Evolutionary conservation across 2,113 vertebrate species (phyloP).

Genomic region (Dicrurus megarhynchus): DNA sequence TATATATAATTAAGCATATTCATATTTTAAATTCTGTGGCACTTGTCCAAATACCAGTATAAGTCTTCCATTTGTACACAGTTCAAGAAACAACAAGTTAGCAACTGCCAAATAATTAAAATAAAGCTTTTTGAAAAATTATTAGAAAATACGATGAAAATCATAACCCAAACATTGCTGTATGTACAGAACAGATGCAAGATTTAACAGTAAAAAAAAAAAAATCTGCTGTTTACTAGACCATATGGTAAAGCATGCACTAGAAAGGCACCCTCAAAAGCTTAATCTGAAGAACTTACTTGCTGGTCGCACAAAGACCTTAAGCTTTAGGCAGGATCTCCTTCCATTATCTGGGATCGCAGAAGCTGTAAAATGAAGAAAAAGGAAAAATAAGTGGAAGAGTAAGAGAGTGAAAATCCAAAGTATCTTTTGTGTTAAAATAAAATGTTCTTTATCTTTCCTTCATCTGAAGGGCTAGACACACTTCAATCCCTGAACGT

Average conservation of each 20-base stretch:
- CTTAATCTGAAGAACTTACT: slow-evolving; percentile 83
- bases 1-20: slow-evolving; percentile 12
- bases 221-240: slow-evolving; percentile 62
- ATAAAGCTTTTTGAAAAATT: slow-evolving; percentile 74
- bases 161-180: slow-evolving; percentile 58
- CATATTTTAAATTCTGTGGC: slow-evolving; percentile 60
- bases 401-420: not conserved
- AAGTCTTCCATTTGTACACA: slow-evolving; percentile 64
- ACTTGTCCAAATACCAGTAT: slow-evolving; percentile 61
- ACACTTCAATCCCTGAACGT: not conserved
- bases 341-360: slow-evolving; percentile 92
- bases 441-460: not conserved
- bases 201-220: slow-evolving; percentile 66
- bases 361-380: slow-evolving; percentile 81
- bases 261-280: slow-evolving; percentile 49
- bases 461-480: not conserved
- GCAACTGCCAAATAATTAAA: slow-evolving; percentile 75
- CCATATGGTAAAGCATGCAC: slow-evolving; percentile 64
- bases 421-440: not conserved
- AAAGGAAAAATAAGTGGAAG: not conserved
- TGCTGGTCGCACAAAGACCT: slow-evolving; percentile 96
- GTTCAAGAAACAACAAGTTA: slow-evolving; percentile 81
- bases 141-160: slow-evolving; percentile 71
- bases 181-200: slow-evolving; percentile 70
- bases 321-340: slow-evolving; percentile 95